Percentiles rank a stretch among this genome's conserved stretches.
These are phyloP conservation scores for Caerostris darwini DNA, from an alignment of 1,140 invertebrate species.

Conservation along the genomic window DNA sequence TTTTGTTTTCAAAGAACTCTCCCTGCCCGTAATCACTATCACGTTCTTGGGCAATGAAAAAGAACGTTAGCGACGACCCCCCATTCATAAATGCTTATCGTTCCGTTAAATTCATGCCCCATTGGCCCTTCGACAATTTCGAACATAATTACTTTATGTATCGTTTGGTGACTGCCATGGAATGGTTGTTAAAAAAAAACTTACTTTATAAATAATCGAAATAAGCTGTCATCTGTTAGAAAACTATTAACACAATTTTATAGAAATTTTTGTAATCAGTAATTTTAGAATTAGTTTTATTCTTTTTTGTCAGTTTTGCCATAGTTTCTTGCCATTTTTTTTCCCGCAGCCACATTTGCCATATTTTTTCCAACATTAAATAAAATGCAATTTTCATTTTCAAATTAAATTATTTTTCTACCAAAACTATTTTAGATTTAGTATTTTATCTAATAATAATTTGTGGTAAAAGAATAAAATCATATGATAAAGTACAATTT, in stretches of 20 bases:
- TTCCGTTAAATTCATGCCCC: slow-evolving; percentile 43
- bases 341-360: too few relatives aligned
- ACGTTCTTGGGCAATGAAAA: neutral
- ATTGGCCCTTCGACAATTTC: slow-evolving; percentile 61
- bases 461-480: too few relatives aligned
- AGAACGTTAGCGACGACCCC: neutral
- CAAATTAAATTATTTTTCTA: too few relatives aligned
- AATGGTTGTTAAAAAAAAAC: slow-evolving; percentile 29
- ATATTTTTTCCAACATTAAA: too few relatives aligned
- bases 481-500: too few relatives aligned
- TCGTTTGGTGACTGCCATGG: neutral
- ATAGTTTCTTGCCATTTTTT: too few relatives aligned
- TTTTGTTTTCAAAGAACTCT: neutral
- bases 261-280: too few relatives aligned
- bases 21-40: neutral
- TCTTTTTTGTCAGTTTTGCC: too few relatives aligned
- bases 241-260: neutral
- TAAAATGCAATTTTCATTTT: too few relatives aligned
- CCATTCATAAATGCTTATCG: slow-evolving; percentile 70
- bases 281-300: too few relatives aligned
- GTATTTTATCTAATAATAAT: too few relatives aligned
- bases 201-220: slow-evolving; percentile 44
- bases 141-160: slow-evolving; percentile 45
- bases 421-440: too few relatives aligned
- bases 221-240: neutral